Evolutionary conservation across 1,140 invertebrate genomes (phyloP), one percentile per base, ranked within the genome.

Genomic region (Marisa cornuarietis): DNA sequence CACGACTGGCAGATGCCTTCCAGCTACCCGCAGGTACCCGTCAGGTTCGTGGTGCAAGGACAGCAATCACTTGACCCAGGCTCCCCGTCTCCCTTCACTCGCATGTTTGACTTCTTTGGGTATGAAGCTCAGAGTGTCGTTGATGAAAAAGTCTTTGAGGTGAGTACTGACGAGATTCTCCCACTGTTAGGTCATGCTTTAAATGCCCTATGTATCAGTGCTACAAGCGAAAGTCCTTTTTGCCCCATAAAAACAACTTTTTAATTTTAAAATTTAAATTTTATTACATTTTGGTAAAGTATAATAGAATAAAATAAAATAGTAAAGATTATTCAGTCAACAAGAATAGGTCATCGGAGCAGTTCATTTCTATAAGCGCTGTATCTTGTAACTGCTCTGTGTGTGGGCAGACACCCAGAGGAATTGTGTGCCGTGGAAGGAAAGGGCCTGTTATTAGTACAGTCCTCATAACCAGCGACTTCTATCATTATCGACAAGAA

Each of bases 51-150:
- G n/a, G 71, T 82, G 0, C 52, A 51, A 31, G 84, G 84, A 20
- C 42, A 42, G 24, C 72, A 79, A 20, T 61, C 77, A 2, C 63
- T 72, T 54, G 42, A 31, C 68, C 71, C 77, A 52, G 71, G 78
- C 20, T 31, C 63, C 6, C 76, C 76, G 10, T 69, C 71, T 62
- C 6, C 26, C 31, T 78, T 83, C 51, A 75, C 78, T 52, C 82
- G 80, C 54, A 26, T 83, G 5, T 83, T 83, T 76, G 84, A 85
- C 24, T 83, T 71, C 68, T 83, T 82, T 61, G 78, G 84, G 73
- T 87, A 83, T 75, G 68, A 81, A 58, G 63, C 79, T 5, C 52
- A 80, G 20, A 62, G 81, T 16, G 81, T 74, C 65, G 79, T 52
- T 49, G 81, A 79, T 31, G 22, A 76, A 0, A 14, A 58, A 11